phyloP scores from a whole-genome alignment of 2,888 invertebrate genomes.

The Cosmorhoe ocellata region DNA sequence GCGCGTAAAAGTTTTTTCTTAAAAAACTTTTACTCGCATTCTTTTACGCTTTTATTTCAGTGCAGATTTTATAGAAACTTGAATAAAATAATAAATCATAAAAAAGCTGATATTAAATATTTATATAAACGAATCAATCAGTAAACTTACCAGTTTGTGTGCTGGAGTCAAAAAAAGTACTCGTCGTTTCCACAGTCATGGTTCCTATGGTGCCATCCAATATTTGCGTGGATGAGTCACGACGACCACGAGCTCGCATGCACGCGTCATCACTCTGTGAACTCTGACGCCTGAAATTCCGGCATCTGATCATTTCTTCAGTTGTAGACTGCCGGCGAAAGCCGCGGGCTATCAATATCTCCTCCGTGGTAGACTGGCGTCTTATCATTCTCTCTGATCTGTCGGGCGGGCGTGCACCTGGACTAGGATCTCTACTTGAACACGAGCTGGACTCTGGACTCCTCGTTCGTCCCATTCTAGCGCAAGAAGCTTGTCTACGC shows the following conservation, averaged over 20 bases:
- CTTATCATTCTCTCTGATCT: conserved; percentile 86
- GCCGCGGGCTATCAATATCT: conserved; percentile 94
- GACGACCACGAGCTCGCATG: conserved; percentile 86
- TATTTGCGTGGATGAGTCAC: conserved; percentile 95
- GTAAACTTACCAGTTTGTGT: conserved; percentile 93
- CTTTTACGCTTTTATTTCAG: conserved; percentile 17
- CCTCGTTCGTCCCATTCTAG: conserved; percentile 80
- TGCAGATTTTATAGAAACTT: conserved; percentile 16
- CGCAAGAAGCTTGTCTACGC: conserved; percentile 91
- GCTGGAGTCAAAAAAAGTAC: conserved; percentile 95
- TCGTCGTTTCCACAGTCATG: conserved; percentile 96
- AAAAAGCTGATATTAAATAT: too few species aligned
- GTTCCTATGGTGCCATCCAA: conserved; percentile 95
- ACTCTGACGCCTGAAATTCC: conserved; percentile 94
- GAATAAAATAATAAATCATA: background rate
- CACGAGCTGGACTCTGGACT: conserved; percentile 90
- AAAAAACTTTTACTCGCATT: too few species aligned
- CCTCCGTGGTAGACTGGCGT: conserved; percentile 95
- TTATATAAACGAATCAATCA: background rate
- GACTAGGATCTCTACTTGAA: conserved; percentile 92
- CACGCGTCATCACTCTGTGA: conserved; percentile 93
- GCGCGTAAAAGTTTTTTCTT: conserved; percentile 32
- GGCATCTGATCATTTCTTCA: conserved; percentile 95
- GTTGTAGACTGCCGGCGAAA: conserved; percentile 95
- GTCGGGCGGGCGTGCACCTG: conserved; percentile 84